A percentile compares a stretch with the other conserved stretches of the same genome.
Evolutionary conservation across 2,113 vertebrate genomes (phyloP).

Genomic region (Cariama cristata): DNA sequence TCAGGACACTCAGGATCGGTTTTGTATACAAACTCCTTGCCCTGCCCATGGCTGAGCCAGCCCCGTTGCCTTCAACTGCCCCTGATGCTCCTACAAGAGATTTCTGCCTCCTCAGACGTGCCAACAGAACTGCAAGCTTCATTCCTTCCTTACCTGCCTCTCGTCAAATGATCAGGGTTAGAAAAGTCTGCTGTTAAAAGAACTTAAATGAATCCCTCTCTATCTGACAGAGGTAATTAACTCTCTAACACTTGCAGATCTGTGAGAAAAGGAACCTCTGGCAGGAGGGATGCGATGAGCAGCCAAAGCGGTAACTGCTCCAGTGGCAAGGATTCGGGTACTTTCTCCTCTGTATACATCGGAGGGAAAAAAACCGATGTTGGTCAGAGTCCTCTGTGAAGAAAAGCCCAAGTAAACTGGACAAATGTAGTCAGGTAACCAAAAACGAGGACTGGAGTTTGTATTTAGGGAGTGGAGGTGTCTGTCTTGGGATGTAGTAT

Average conservation of each 20-base stretch:
- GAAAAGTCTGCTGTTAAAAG: background rate
- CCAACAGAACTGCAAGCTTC: background rate
- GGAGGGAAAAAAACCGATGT: background rate
- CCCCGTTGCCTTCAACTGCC: background rate
- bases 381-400: background rate
- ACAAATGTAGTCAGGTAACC: background rate
- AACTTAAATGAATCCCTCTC: background rate
- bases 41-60: background rate
- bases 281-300: background rate
- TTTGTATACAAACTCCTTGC: background rate
- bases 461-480: background rate
- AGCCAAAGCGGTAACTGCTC: background rate
- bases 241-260: background rate
- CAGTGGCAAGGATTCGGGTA: fast-evolving
- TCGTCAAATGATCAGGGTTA: background rate
- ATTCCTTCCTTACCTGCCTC: background rate
- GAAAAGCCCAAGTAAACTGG: background rate
- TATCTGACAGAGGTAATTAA: background rate
- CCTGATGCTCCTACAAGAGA: background rate
- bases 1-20: no score
- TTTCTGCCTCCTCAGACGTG: background rate
- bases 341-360: background rate
- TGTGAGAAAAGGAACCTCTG: background rate
- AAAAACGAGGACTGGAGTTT: background rate
- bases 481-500: background rate